A percentile compares a stretch with the other conserved stretches of the same genome.
Evolutionary conservation across 2,113 vertebrate genomes (phyloP).

Genomic region (Gnathochromis pfefferi): DNA sequence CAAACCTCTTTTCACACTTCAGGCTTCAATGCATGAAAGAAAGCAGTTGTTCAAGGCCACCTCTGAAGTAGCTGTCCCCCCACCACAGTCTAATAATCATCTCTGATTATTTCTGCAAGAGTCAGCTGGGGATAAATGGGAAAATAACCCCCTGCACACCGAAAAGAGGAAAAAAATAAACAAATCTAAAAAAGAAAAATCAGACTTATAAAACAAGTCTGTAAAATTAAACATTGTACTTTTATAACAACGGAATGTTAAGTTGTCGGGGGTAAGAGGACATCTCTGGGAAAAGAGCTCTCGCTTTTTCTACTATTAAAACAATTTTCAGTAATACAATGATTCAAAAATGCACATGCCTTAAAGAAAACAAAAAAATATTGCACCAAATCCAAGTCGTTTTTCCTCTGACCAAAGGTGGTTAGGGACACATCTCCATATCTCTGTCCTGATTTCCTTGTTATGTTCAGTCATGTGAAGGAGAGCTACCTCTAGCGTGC

Average conservation of each 20-base stretch:
- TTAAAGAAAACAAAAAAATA: constrained; percentile 84
- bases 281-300: constrained; percentile 2
- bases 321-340: constrained; percentile 81
- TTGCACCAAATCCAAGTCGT: constrained; percentile 91
- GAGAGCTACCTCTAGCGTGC: constrained; percentile 40
- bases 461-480: constrained; percentile 40
- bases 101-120: constrained; percentile 47
- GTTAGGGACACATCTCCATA: constrained; percentile 58
- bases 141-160: constrained; percentile 21
- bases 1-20: not conserved
- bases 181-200: constrained; percentile 64
- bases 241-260: constrained; percentile 82
- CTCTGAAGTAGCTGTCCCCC: not conserved
- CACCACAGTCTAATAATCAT: not conserved
- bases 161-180: constrained; percentile 60
- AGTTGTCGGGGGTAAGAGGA: constrained; percentile 73
- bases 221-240: constrained; percentile 77
- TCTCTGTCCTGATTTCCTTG: constrained; percentile 23
- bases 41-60: constrained; percentile 7
- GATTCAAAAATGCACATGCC: constrained; percentile 87
- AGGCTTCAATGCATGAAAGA: constrained; percentile 23
- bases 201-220: constrained; percentile 99
- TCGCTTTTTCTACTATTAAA: constrained; percentile 69
- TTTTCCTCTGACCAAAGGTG: constrained; percentile 58
- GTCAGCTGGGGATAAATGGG: constrained; percentile 59